Percentiles rank a stretch among this genome's conserved stretches.
phyloP scores from a whole-genome alignment of 2,888 invertebrate species.

The Tryphoninae sp. region DNA sequence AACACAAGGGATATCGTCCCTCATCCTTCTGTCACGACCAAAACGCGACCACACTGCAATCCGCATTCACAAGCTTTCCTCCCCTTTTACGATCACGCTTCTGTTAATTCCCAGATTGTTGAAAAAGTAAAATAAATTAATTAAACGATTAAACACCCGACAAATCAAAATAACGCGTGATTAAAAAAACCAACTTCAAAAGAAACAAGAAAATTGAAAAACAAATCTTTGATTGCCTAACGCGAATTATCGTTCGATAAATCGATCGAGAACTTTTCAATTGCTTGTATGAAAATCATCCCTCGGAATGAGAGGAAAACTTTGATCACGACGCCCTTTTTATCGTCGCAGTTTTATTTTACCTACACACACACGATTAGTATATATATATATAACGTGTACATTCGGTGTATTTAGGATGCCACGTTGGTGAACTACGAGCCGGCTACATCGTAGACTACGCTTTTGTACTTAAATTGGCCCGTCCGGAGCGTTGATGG shows the following conservation, averaged over 20 bases:
- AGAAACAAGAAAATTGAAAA: too few species aligned
- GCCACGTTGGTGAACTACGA: too few species aligned
- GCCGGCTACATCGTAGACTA: slow-evolving; percentile 17
- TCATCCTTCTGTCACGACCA: slow-evolving; percentile 1
- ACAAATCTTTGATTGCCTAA: too few species aligned
- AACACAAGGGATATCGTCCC: slow-evolving; percentile 26
- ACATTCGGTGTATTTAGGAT: background rate
- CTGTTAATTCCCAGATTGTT: too few species aligned
- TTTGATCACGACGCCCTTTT: slow-evolving; percentile 3
- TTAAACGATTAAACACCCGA: too few species aligned
- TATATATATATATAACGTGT: slow-evolving; percentile 14
- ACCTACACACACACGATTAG: background rate
- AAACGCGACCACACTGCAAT: background rate
- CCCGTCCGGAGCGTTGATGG: slow-evolving; percentile 54
- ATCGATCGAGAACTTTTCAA: too few species aligned
- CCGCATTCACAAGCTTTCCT: background rate
- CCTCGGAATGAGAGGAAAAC: background rate
- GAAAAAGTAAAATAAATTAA: too few species aligned
- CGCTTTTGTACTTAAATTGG: slow-evolving; percentile 61
- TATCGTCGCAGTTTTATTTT: background rate
- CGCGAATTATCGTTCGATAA: too few species aligned
- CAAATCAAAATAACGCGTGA: too few species aligned
- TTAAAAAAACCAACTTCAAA: too few species aligned
- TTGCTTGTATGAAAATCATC: too few species aligned
- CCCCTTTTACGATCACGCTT: too few species aligned